phyloP scores from a whole-genome alignment of 1,140 invertebrate genomes.

The Nasonia vitripennis region DNA sequence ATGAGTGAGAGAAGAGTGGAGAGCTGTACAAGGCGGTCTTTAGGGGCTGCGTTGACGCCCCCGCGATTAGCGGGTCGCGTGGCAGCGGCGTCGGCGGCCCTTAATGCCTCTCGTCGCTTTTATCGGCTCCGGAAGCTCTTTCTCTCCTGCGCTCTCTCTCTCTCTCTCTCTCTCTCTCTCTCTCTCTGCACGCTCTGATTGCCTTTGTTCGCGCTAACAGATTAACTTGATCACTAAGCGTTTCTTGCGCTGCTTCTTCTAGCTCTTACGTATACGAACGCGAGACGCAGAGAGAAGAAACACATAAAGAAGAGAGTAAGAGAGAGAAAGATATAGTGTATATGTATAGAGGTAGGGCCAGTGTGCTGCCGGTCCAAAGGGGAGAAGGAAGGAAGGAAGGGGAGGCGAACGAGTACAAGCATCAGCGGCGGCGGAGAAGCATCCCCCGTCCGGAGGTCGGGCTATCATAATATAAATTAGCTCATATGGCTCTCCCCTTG shows the following conservation, averaged over 20 bases:
- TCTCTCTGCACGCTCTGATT: slow-evolving; percentile 56
- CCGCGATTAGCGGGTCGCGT: slow-evolving; percentile 67
- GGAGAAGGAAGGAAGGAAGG: background rate
- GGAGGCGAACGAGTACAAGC: background rate
- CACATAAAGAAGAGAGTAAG: background rate
- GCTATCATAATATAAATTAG: slow-evolving; percentile 77
- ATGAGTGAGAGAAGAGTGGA: slow-evolving; percentile 53
- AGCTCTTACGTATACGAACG: slow-evolving; percentile 51
- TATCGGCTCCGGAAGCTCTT: slow-evolving; percentile 56
- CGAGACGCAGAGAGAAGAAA: slow-evolving; percentile 18
- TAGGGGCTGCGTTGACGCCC: slow-evolving; percentile 62
- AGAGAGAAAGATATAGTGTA: background rate
- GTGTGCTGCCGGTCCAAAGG: background rate
- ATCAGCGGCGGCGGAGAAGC: slow-evolving; percentile 5
- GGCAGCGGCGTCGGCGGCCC: slow-evolving; percentile 49
- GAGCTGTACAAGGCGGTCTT: slow-evolving; percentile 66
- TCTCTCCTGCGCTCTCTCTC: slow-evolving; percentile 10
- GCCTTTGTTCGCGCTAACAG: slow-evolving; percentile 65
- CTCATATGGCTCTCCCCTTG: slow-evolving; percentile 73
- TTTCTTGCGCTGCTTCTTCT: slow-evolving; percentile 48
- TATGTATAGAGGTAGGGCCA: background rate
- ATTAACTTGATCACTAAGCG: slow-evolving; percentile 69
- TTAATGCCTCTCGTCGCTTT: slow-evolving; percentile 61
- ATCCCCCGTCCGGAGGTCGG: slow-evolving; percentile 63
- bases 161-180: slow-evolving; percentile 14